A percentile compares a stretch with the other conserved stretches of the same genome.
Evolutionary conservation across 2,797 vertebrate species (phyloP).

Genomic region (Pangasius larnaudii): DNA sequence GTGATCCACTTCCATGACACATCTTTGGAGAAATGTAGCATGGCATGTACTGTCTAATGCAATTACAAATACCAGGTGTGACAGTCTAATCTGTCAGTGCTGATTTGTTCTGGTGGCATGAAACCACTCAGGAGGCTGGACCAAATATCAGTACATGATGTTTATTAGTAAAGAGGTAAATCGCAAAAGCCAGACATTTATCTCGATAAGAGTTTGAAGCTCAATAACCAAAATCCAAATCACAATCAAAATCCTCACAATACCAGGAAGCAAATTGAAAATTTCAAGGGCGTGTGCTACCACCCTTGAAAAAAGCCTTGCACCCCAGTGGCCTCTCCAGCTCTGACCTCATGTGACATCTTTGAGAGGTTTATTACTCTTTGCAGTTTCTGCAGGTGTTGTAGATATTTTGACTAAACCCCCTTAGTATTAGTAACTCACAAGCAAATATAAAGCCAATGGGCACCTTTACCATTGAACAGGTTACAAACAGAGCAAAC

Average conservation of each 20-base stretch:
- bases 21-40: slow-evolving; percentile 15
- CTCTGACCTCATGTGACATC: not conserved
- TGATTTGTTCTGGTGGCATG: slow-evolving; percentile 17
- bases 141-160: not conserved
- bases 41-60: slow-evolving; percentile 20
- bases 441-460: not conserved
- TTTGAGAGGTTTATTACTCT: not conserved
- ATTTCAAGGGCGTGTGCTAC: not conserved
- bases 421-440: not conserved
- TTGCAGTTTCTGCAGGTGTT: not conserved
- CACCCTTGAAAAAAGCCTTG: not conserved
- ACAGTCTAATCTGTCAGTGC: slow-evolving; percentile 27
- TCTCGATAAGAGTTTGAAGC: not conserved
- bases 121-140: not conserved
- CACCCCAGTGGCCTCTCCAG: not conserved
- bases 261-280: not conserved
- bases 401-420: not conserved
- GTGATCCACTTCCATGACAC: slow-evolving; percentile 9
- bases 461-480: not conserved
- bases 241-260: too few relatives aligned
- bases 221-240: not conserved
- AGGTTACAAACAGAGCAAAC: not conserved
- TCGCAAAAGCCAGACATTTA: not conserved
- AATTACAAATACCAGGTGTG: slow-evolving; percentile 26
- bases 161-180: slow-evolving; percentile 2